These are phyloP conservation scores for Nyctalus aviator DNA, from an alignment of 2,797 vertebrate genomes.

Conservation along the genomic window DNA sequence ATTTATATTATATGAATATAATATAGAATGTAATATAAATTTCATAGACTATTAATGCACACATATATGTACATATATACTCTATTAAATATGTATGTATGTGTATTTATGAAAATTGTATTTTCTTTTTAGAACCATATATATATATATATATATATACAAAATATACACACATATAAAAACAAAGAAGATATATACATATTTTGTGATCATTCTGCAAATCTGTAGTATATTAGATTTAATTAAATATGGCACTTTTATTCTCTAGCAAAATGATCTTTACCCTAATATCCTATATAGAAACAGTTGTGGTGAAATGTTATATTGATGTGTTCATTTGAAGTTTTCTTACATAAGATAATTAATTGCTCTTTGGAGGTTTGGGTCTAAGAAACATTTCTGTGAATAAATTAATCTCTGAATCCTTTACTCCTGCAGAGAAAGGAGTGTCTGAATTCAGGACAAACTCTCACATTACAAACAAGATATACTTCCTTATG, in stretches of 20 bases:
- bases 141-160: neutral
- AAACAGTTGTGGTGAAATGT: conserved; percentile 1
- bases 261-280: neutral
- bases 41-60: neutral
- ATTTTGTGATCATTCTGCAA: neutral
- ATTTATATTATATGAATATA: neutral
- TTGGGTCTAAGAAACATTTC: conserved; percentile 25
- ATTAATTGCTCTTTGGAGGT: conserved; percentile 65
- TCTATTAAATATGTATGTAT: neutral
- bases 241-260: neutral
- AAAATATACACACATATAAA: neutral
- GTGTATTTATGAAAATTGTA: neutral
- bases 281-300: neutral
- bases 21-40: neutral
- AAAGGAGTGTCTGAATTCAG: conserved; percentile 67
- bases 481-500: conserved; percentile 61
- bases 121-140: neutral
- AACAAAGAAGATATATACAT: neutral
- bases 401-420: conserved; percentile 61
- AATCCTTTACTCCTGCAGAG: conserved; percentile 50
- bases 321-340: conserved; percentile 30
- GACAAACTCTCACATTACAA: conserved; percentile 34
- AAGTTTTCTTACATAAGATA: conserved; percentile 52
- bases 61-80: neutral
- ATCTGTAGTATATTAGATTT: neutral